Conservation (phyloP, 2,888 invertebrate genomes). For the Eumerus sabulonum region DNA sequence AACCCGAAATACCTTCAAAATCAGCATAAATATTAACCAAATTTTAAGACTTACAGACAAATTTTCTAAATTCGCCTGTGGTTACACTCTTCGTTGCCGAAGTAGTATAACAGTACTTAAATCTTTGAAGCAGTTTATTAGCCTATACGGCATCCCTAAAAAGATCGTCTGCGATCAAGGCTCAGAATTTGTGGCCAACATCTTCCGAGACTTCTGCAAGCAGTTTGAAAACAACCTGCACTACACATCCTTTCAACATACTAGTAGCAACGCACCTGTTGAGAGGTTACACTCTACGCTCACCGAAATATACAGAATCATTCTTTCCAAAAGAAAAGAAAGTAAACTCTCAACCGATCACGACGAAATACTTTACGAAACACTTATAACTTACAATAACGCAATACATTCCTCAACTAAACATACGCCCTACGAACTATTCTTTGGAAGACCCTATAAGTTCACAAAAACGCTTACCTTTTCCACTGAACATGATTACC, state of each 20-base stretch:
- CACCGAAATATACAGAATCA: slow-evolving; percentile 61
- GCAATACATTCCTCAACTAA: slow-evolving; percentile 48
- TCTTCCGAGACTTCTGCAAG: slow-evolving; percentile 52
- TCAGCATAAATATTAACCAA: slow-evolving; percentile 39
- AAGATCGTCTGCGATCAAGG: slow-evolving; percentile 44
- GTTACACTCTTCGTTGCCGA: slow-evolving; percentile 26
- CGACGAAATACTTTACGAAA: slow-evolving; percentile 53
- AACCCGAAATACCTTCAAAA: slow-evolving; percentile 58
- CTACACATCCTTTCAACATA: slow-evolving; percentile 55
- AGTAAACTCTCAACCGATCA: slow-evolving; percentile 33
- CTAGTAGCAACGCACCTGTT: slow-evolving; percentile 51
- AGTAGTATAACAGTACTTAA: slow-evolving; percentile 39
- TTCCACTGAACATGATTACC: slow-evolving; percentile 27
- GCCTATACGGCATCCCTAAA: slow-evolving; percentile 34
- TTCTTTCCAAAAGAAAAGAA: slow-evolving; percentile 45
- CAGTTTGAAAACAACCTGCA: slow-evolving; percentile 38
- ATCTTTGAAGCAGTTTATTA: slow-evolving; percentile 23
- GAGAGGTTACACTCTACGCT: slow-evolving; percentile 57
- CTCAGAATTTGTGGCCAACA: slow-evolving; percentile 38
- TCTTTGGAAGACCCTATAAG: slow-evolving; percentile 32
- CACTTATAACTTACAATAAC: slow-evolving; percentile 40
- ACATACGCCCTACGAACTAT: slow-evolving; percentile 37
- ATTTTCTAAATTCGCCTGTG: slow-evolving; percentile 44
- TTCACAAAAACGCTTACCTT: slow-evolving; percentile 30
- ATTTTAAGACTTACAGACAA: slow-evolving; percentile 40